Base-by-base conservation (phyloP, 2,888 invertebrate genomes). In the Cylindroiulus punctatus region DNA sequence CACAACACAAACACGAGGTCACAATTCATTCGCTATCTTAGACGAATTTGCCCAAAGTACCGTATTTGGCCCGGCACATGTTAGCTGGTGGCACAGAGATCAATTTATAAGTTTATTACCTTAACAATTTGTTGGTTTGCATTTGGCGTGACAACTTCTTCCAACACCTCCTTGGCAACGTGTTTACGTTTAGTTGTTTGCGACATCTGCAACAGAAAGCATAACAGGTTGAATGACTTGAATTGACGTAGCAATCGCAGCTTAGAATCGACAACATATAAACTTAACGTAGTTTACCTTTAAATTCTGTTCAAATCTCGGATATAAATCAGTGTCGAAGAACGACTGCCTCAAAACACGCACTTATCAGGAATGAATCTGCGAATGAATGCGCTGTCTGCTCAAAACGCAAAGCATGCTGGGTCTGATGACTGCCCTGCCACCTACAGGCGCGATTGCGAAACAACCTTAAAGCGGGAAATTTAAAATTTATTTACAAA, bases 111-210 rank as follows among this genome's bases (percentile, higher is more conserved):
- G 14, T 30, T n/a, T 1, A 36, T 10, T 85, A 85, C 85, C 65
- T 76, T 52, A 22, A 76, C 85, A 36, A 85, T 85, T 32, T 65
- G 32, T 5, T 85, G 85, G 36, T 47, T 65, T 40, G 40, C 76
- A 42, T 30, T 85, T 5, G 76, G 85, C 12, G 65, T 65, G 40
- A 85, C 85, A n/a, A 57, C 57, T 17, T 85, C 85, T 22, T 85
- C 85, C 22, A 85, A 36, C 30, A 85, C 85, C 22, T 85, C 85
- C 5, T 32, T 30, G 65, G 76, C 76, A 32, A 85, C 85, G 32
- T 85, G 65, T n/a, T 85, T 85, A 30, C 65, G 85, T 36, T 85
- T 85, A n/a, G 85, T 85, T 2, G 65, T 22, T 85, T 65, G 30
- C 2, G 85, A 85, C 85, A 85, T 30, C 36, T 65, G 12, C 19